Conservation (phyloP, 2,113 vertebrate genomes). For the Crotalus horridus region DNA sequence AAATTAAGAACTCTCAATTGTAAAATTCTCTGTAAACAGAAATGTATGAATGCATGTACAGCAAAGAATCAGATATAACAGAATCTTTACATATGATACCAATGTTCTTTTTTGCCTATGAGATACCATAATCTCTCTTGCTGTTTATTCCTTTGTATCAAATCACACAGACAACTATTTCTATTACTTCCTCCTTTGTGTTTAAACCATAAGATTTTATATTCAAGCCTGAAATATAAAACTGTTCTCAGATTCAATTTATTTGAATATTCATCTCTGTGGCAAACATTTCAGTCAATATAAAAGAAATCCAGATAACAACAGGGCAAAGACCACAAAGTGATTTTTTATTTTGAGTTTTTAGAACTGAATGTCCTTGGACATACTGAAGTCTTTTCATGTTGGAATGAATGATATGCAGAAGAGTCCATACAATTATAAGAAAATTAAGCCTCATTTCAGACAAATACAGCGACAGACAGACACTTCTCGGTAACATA, state of each 20-base stretch:
- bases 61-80: background rate
- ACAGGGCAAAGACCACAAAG: background rate
- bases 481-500: background rate
- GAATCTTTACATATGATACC: background rate
- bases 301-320: background rate
- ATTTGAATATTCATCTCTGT: background rate
- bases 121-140: background rate
- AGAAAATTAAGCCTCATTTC: background rate
- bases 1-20: background rate
- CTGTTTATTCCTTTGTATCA: background rate
- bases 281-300: background rate
- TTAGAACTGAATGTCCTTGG: background rate
- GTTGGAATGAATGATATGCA: background rate
- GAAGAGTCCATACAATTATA: background rate
- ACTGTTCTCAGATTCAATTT: background rate
- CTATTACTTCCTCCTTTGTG: background rate
- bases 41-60: background rate
- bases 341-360: background rate
- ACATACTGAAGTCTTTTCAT: background rate
- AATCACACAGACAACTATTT: background rate
- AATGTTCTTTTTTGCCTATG: background rate
- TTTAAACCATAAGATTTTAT: background rate
- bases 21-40: background rate
- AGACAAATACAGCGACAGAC: background rate
- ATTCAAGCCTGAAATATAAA: background rate